Evolutionary conservation across 2,888 invertebrate genomes (phyloP), one percentile per base, ranked within the genome.

Genomic region (Euzophera pinguis): DNA sequence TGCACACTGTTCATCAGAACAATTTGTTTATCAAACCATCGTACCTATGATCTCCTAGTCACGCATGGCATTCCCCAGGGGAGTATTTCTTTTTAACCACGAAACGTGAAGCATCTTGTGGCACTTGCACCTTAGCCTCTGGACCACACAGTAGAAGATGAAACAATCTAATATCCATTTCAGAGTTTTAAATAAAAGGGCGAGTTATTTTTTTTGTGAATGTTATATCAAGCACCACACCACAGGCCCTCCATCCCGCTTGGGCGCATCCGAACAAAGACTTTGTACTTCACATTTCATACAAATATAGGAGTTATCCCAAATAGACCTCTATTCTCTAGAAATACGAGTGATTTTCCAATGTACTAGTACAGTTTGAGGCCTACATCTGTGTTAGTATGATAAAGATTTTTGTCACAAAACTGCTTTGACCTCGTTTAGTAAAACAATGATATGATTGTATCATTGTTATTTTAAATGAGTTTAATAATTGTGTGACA

Each of bases 331-430:
- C 13, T 14, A 38, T 13, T 5, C 7, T 4, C 1, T 38, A 16
- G 39, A 10, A 39, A 39, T 39, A 39, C 9, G 16, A 39, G 16
- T 10, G 8, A 10, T 39, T 4, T 39, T 39, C 0, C 9, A 39
- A 14, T 39, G 16, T 9, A 9, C 9, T 39, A 9, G 9, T 8
- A 9, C 13, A 4, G 10, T 38, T 10, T n/a, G 5, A 10, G 8
- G 35, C n/a, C n/a, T 4, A 38, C 14, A 22, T 22, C 22, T 22
- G 22, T 38, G 37, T 38, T 2, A 4, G 34, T 17, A 4, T 9
- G 45, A 45, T 45, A 45, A 45, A 9, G 14, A 10, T 45, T 45
- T 43, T 34, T 14, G 45, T 45, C 32, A 45, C 45, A 45, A 32
- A 9, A 16, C 32, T 9, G 32, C 12, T 8, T 10, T 32, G 45